A percentile compares a stretch with the other conserved stretches of the same genome.
These are phyloP conservation scores for Sardina pilchardus DNA, from an alignment of 2,113 vertebrate genomes.

Conservation along the genomic window DNA sequence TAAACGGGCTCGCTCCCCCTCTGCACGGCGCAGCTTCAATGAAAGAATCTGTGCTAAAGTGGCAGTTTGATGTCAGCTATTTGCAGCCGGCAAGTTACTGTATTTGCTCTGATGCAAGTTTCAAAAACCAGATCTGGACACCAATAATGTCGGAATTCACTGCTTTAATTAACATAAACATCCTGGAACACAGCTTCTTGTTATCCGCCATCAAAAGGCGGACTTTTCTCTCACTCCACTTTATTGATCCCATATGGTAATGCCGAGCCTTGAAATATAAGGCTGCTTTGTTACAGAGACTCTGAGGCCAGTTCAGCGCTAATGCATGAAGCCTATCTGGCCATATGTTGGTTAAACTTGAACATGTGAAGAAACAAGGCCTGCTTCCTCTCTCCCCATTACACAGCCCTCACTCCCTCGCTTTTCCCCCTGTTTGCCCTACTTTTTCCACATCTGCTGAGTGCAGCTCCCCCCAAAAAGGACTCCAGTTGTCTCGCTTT, in stretches of 20 bases:
- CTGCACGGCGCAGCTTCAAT: not conserved
- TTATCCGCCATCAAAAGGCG: not conserved
- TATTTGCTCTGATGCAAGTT: not conserved
- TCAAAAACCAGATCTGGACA: not conserved
- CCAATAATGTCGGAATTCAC: not conserved
- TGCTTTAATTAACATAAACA: conserved; percentile 16
- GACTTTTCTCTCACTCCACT: not conserved
- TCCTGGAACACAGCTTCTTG: conserved; percentile 6
- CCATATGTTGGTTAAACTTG: conserved; percentile 49
- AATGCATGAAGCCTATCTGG: conserved; percentile 37
- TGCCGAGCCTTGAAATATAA: not conserved
- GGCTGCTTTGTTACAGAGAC: not conserved
- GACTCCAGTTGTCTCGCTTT: conserved; percentile 46
- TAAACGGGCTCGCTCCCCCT: not conserved
- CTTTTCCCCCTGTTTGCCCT: conserved; percentile 44
- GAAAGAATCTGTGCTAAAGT: not conserved
- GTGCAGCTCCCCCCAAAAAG: conserved; percentile 52
- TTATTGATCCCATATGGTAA: conserved; percentile 4
- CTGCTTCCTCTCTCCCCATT: conserved; percentile 48
- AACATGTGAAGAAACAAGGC: conserved; percentile 45
- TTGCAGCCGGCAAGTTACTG: not conserved
- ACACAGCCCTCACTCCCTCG: conserved; percentile 44
- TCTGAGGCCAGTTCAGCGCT: not conserved
- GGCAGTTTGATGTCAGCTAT: not conserved
- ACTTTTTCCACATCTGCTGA: conserved; percentile 62